Conservation (phyloP, 1,140 invertebrate species). For the Listronotus oregonensis region DNA sequence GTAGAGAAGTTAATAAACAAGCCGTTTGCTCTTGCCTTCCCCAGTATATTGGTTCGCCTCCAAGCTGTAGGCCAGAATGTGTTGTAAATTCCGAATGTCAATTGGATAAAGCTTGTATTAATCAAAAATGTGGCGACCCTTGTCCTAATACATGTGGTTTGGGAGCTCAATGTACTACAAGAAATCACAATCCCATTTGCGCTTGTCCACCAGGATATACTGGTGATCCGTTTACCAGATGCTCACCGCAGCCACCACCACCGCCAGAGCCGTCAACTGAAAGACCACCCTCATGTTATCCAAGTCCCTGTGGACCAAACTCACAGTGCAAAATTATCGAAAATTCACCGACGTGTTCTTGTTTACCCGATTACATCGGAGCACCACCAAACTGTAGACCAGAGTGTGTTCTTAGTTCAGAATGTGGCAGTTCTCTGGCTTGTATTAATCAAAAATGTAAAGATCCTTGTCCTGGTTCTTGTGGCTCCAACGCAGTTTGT, state of each 20-base stretch:
- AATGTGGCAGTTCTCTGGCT: constrained; percentile 72
- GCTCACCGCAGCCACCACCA: constrained; percentile 53
- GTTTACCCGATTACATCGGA: constrained; percentile 74
- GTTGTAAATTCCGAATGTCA: constrained; percentile 67
- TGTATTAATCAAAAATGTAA: constrained; percentile 75
- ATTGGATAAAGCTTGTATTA: constrained; percentile 65
- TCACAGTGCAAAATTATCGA: constrained; percentile 75
- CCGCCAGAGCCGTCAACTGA: constrained; percentile 58
- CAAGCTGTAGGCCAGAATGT: constrained; percentile 67
- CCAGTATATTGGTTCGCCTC: constrained; percentile 65
- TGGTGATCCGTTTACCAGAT: constrained; percentile 74
- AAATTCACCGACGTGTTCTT: constrained; percentile 77
- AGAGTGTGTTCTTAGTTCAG: constrained; percentile 73
- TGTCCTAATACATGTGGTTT: constrained; percentile 68
- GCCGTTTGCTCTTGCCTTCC: constrained; percentile 68
- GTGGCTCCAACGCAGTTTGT: constrained; percentile 75
- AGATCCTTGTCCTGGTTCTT: constrained; percentile 77
- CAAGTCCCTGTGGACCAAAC: constrained; percentile 81
- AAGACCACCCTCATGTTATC: constrained; percentile 72
- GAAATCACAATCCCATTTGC: constrained; percentile 68
- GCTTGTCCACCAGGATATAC: constrained; percentile 73
- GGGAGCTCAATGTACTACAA: constrained; percentile 64
- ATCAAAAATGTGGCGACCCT: constrained; percentile 67
- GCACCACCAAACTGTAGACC: constrained; percentile 75
- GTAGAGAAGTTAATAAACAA: constrained; percentile 61